These are phyloP conservation scores for Prolemur simus DNA, from an alignment of 2,113 vertebrate genomes.

Conservation along the genomic window DNA sequence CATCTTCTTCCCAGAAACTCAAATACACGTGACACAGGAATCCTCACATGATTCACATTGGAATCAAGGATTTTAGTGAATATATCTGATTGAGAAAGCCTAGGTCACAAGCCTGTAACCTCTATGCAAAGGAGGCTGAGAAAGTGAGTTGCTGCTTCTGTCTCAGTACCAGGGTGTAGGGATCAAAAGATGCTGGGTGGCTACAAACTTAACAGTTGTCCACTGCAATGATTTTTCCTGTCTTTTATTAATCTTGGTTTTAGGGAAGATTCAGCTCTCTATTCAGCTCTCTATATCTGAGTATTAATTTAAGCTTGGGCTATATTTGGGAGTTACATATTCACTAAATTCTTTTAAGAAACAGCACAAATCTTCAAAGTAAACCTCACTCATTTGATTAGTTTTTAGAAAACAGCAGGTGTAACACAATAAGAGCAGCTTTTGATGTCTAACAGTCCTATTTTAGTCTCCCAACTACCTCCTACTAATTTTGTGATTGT, in stretches of 20 bases:
- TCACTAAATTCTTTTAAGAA: background rate
- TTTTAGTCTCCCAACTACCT: background rate
- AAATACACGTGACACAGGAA: background rate
- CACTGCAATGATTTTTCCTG: background rate
- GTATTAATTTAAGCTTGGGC: background rate
- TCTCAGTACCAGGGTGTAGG: background rate
- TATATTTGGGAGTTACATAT: background rate
- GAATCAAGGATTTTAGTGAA: background rate
- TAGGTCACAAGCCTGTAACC: background rate
- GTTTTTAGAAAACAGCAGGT: background rate
- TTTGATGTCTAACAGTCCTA: background rate
- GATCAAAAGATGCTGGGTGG: background rate
- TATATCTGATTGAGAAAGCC: background rate
- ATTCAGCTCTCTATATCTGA: background rate
- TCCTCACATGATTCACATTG: background rate
- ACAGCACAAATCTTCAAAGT: background rate
- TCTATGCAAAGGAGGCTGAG: background rate
- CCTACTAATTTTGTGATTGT: background rate
- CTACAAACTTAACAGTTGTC: background rate
- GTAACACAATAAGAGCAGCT: background rate
- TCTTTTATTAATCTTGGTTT: background rate
- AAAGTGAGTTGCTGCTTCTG: background rate
- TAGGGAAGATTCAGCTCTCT: background rate
- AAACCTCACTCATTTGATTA: background rate
- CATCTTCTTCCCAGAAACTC: background rate